Evolutionary conservation across 2,113 vertebrate genomes (phyloP).

Genomic region (Epinephelus lanceolatus): DNA sequence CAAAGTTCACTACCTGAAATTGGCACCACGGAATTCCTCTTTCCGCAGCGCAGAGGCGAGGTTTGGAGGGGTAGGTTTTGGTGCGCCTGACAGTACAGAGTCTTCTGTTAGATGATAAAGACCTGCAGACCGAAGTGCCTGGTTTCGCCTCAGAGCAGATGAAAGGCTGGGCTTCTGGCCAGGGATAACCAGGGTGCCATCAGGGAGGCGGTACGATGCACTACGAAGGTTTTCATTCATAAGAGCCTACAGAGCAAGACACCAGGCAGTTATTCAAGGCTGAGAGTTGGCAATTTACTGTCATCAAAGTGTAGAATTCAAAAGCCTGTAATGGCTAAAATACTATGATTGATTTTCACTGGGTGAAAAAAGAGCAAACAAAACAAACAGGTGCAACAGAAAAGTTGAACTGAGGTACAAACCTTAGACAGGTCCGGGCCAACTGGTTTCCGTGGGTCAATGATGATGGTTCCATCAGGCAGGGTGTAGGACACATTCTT

Average conservation of each 20-base stretch:
- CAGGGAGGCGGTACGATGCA: constrained; percentile 74
- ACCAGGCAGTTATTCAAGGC: constrained; percentile 6
- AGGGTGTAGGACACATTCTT: constrained; percentile 79
- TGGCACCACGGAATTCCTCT: constrained; percentile 41
- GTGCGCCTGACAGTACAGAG: constrained; percentile 71
- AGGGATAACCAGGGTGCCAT: constrained; percentile 73
- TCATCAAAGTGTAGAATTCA: not conserved
- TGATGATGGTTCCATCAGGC: constrained; percentile 83
- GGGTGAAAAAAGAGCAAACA: not conserved
- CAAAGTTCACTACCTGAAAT: constrained; percentile 59
- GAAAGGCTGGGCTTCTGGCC: constrained; percentile 75
- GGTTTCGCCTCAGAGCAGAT: constrained; percentile 72
- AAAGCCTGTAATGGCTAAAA: not conserved
- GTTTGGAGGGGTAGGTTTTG: constrained; percentile 73
- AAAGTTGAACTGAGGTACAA: constrained; percentile 35
- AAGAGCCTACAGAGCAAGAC: constrained; percentile 75
- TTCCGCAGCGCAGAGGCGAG: constrained; percentile 67
- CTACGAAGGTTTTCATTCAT: constrained; percentile 71
- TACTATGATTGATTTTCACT: not conserved
- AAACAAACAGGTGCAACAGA: not conserved
- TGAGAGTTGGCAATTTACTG: not conserved
- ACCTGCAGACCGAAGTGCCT: constrained; percentile 54
- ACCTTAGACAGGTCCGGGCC: constrained; percentile 75
- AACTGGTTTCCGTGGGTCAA: constrained; percentile 77
- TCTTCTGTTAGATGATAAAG: constrained; percentile 68